A percentile compares a stretch with the other conserved stretches of the same genome.
These are phyloP conservation scores for Actias luna DNA, from an alignment of 2,888 invertebrate genomes.

Conservation along the genomic window DNA sequence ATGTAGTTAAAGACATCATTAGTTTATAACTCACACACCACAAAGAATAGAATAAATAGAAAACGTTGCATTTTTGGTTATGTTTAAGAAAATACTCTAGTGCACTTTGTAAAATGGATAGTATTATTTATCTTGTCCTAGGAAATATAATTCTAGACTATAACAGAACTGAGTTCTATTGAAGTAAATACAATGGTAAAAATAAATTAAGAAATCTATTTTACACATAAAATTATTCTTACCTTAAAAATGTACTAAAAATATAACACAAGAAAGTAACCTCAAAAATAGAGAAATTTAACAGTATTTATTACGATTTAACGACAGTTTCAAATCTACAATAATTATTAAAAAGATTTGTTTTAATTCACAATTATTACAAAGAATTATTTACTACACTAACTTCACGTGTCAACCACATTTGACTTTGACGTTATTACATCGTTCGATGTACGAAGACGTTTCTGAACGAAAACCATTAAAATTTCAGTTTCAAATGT, in stretches of 20 bases:
- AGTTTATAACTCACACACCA: not conserved
- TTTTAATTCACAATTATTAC: not conserved
- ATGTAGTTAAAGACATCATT: too few species aligned
- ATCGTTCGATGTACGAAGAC: not conserved
- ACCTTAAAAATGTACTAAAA: not conserved
- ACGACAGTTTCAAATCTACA: not conserved
- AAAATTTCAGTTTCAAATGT: not conserved
- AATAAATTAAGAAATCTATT: not conserved
- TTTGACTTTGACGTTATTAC: not conserved
- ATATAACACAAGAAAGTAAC: not conserved
- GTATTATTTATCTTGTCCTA: not conserved
- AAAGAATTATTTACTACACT: not conserved
- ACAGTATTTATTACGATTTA: not conserved
- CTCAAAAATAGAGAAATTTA: not conserved
- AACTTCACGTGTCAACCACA: not conserved
- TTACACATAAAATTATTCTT: not conserved
- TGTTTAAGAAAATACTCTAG: not conserved
- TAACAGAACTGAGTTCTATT: not conserved
- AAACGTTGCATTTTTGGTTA: not conserved
- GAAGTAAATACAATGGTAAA: not conserved
- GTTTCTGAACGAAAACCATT: not conserved
- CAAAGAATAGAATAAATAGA: not conserved
- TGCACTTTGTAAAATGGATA: not conserved
- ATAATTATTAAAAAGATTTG: not conserved
- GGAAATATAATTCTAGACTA: not conserved